Base-by-base conservation (phyloP, 2,113 vertebrate genomes). In the Hystrix cristata region DNA sequence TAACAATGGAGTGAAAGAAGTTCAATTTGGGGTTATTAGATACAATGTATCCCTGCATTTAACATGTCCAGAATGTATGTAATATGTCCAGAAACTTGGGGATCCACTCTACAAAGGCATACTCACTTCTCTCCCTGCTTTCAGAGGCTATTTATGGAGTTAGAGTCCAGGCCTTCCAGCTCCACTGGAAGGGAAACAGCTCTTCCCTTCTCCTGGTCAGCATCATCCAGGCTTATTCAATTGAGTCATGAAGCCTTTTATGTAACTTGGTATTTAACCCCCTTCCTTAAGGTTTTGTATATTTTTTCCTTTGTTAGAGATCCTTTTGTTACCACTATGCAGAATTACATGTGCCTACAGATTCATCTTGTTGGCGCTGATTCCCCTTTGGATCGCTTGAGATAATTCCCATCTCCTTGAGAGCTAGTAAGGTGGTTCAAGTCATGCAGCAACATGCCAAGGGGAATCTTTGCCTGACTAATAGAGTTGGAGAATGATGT, bases 361-460 rank as follows among this genome's bases (percentile, higher is more conserved):
- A 48, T 57, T 76, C 65, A 38, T 86, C 94, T 65, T 82, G n/a
- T 72, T 93, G 82, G 34, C 91, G 81, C 19, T 27, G 16, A 72
- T 25, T 90, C 51, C 14, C 11, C 51, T 69, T 89, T 94, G 88
- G 85, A 38, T 95, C 13, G 34, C 46, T 89, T 79, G 74, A 81
- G 80, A 64, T 91, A 89, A 90, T 79, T 87, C 14, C 51, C 14
- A 3, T 38, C 48, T 88, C 74, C 23, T 43, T 57, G 89, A 93
- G 81, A 90, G 78, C 27, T 57, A 60, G 8, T 62, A 89, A 74
- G 16, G n/a, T 21, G 78, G 76, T 95, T 81, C 29, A 80, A 94
- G 89, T 86, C 67, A 67, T 69, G 57, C 34, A 90, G 79, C 43
- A 79, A 55, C 95, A 43, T 59, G 89, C 55, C 72, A 84, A 15